Conservation (phyloP, 2,888 invertebrate genomes). For the Brenthis hecate region DNA sequence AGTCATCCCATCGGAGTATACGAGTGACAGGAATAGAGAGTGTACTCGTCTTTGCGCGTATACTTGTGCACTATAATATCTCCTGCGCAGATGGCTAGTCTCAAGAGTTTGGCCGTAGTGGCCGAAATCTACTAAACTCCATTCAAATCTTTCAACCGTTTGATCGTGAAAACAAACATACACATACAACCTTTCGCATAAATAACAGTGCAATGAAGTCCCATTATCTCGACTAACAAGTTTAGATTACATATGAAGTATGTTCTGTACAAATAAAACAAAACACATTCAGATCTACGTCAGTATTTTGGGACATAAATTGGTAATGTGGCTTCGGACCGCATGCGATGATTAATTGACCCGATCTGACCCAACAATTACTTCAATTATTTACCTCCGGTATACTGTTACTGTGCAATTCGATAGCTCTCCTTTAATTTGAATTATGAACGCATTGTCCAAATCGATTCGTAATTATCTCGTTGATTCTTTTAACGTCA, state of each 20-base stretch:
- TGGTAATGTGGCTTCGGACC: slow-evolving; percentile 63
- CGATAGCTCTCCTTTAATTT: slow-evolving; percentile 53
- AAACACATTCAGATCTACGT: slow-evolving; percentile 45
- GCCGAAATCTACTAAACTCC: too few relatives aligned
- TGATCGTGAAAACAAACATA: too few relatives aligned
- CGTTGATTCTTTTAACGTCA: background rate
- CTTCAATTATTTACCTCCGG: slow-evolving; percentile 80
- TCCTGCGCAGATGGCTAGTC: too few relatives aligned
- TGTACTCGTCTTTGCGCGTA: too few relatives aligned
- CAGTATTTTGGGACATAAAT: slow-evolving; percentile 65
- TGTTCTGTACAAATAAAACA: slow-evolving; percentile 33
- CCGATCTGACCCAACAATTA: slow-evolving; percentile 76
- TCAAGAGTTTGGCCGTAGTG: too few relatives aligned
- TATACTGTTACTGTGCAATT: slow-evolving; percentile 54
- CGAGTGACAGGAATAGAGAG: too few relatives aligned
- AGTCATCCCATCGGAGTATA: too few relatives aligned
- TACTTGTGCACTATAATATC: too few relatives aligned
- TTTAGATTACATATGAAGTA: background rate
- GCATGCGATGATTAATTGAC: slow-evolving; percentile 78
- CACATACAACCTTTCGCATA: too few relatives aligned
- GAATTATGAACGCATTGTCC: slow-evolving; percentile 43
- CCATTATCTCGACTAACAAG: too few relatives aligned
- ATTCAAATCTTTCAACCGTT: too few relatives aligned
- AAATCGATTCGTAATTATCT: slow-evolving; percentile 31
- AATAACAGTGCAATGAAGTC: too few relatives aligned